Evolutionary conservation across 2,113 vertebrate species (phyloP), one percentile per base, ranked within the genome.

Genomic region (Carassius carassius): DNA sequence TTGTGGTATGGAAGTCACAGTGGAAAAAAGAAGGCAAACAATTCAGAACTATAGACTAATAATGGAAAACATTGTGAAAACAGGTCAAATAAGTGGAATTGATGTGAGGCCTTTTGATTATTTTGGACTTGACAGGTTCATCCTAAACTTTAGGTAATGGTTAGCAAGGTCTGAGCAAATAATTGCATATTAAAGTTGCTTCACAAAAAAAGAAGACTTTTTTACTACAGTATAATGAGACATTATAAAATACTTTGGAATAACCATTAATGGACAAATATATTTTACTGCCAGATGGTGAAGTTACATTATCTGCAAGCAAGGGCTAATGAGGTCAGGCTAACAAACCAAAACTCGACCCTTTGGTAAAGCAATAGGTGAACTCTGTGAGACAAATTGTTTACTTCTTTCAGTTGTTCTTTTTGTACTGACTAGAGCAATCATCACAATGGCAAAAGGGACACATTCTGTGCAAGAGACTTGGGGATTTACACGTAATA

Each of bases 11-110:
- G 85, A 73, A 75, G 81, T 77, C 82, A 78, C 44, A 12, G 54
- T 32, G 56, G 73, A 32, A 73, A 56, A 82, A 67, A 75, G 13
- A 78, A 79, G 4, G 83, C 51, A 87, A 82, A 84, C 80, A 85
- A 65, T 63, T 83, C 60, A 65, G 72, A 87, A 44, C 82, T 78
- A 85, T 67, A 85, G 62, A 73, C 67, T 23, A 85, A 32, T 73
- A 82, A 82, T 82, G 14, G 67, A 77, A 62, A 83, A 78, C 19
- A 56, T 74, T 14, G 65, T 69, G 8, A 41, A 82, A 65, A 44
- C 56, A 78, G 65, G 16, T 82, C 58, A 79, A 75, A 29, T 32
- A 56, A 67, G 37, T 47, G 25, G 41, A 29, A 5, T 47, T 10
- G 7, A 62, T 56, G 32, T 19, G 51, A 75, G 62, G 17, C 76